Conservation (phyloP, 2,888 invertebrate genomes). For the Blastobasis lacticolella region DNA sequence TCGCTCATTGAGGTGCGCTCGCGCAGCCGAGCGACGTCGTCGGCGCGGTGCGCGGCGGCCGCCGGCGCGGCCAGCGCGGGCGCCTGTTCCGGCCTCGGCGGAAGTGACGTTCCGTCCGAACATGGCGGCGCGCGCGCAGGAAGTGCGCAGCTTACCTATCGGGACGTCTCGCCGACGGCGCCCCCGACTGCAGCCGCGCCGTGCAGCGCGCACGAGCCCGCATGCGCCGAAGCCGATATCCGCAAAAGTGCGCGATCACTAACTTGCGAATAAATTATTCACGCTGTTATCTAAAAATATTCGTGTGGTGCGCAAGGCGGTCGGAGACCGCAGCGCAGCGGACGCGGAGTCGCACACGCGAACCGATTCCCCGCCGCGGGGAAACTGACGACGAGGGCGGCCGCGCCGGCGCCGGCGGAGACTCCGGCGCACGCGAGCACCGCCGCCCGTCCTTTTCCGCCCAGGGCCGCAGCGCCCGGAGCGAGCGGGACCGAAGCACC, state of each 20-base stretch:
- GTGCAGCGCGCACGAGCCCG: conserved; percentile 45
- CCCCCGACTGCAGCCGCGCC: conserved; percentile 41
- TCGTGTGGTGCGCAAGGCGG: conserved; percentile 59
- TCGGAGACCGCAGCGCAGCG: conserved; percentile 22
- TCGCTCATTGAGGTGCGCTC: conserved; percentile 60
- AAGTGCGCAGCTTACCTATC: conserved; percentile 74
- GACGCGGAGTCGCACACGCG: conserved; percentile 62
- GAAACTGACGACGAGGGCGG: conserved; percentile 70
- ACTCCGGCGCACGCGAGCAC: conserved; percentile 64
- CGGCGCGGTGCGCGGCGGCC: conserved; percentile 42
- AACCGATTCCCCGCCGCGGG: conserved; percentile 70
- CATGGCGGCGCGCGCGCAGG: conserved; percentile 72
- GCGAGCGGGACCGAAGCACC: conserved; percentile 58
- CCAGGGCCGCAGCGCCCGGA: conserved; percentile 25
- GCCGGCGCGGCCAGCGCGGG: conserved; percentile 31
- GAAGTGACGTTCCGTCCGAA: conserved; percentile 69
- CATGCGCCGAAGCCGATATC: conserved; percentile 57
- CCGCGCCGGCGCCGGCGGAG: conserved; percentile 67
- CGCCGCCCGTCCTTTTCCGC: conserved; percentile 53
- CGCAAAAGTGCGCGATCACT: conserved; percentile 68
- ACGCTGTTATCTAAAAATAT: conserved; percentile 73
- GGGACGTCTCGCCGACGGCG: conserved; percentile 59
- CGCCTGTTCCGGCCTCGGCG: conserved; percentile 58
- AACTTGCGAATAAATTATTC: conserved; percentile 69
- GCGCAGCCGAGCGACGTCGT: conserved; percentile 35